A percentile compares a stretch with the other conserved stretches of the same genome.
phyloP scores from a whole-genome alignment of 1,140 invertebrate species.

The Ridgeia piscesae region DNA sequence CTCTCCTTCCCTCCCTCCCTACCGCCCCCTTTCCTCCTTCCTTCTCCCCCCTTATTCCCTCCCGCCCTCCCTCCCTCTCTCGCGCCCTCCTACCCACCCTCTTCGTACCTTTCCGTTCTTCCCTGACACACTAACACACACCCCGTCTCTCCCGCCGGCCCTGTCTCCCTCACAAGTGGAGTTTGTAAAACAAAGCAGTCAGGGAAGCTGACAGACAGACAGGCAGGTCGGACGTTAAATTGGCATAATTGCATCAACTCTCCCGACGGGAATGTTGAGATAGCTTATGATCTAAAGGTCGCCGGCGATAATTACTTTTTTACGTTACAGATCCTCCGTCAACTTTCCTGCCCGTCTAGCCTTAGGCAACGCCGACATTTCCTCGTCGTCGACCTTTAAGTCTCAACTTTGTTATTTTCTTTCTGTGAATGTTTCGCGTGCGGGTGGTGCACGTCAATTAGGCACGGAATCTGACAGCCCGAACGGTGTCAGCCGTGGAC shows the following conservation, averaged over 20 bases:
- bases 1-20: too few relatives aligned
- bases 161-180: background rate
- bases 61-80: too few relatives aligned
- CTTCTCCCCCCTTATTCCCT: too few relatives aligned
- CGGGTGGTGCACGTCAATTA: background rate
- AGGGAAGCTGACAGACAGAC: background rate
- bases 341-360: background rate
- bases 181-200: background rate
- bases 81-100: too few relatives aligned
- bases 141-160: too few relatives aligned
- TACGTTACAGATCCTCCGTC: background rate
- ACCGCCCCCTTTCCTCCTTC: too few relatives aligned
- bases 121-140: too few relatives aligned
- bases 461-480: too few relatives aligned
- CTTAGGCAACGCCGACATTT: background rate
- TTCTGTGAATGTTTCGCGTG: background rate
- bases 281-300: background rate
- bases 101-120: too few relatives aligned
- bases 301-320: background rate
- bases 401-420: slow-evolving; percentile 2
- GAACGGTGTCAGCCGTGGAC: background rate
- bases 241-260: background rate
- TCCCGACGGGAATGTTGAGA: background rate
- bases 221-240: too few relatives aligned
- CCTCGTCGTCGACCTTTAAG: background rate